Percentiles rank a stretch among this genome's conserved stretches.
Conservation (phyloP, 2,888 invertebrate genomes). For the Parelbella ahira region DNA sequence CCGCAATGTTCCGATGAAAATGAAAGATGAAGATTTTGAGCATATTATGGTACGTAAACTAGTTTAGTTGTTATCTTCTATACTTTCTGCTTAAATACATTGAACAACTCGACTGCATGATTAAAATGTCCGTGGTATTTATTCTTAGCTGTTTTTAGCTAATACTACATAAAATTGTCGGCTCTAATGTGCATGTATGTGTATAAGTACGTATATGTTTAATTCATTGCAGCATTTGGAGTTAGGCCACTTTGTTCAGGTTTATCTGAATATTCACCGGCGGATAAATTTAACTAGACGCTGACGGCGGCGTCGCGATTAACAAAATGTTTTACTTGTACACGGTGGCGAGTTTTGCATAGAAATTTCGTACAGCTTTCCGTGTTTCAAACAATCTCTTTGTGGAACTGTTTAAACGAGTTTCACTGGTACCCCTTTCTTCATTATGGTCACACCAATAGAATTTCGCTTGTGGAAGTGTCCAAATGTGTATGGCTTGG, state of each 20-base stretch:
- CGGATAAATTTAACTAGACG: conserved; percentile 20
- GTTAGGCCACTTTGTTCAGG: conserved; percentile 1
- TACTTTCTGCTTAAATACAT: no score
- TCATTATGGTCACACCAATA: conserved; percentile 21
- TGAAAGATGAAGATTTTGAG: no score
- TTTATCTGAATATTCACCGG: conserved; percentile 29
- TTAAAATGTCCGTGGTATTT: no score
- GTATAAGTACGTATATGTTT: background rate
- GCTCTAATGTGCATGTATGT: background rate
- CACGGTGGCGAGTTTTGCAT: conserved; percentile 23
- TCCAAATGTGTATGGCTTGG: conserved; percentile 21
- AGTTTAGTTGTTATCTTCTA: no score
- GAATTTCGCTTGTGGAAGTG: conserved; percentile 10
- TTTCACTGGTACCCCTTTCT: conserved; percentile 32
- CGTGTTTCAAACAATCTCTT: conserved; percentile 28
- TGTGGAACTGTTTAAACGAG: conserved; percentile 34
- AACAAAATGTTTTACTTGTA: conserved; percentile 20
- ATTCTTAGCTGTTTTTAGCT: no score
- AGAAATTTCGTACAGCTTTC: conserved; percentile 22
- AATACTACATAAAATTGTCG: background rate
- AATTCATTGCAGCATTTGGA: no score
- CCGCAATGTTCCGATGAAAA: no score
- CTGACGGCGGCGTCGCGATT: conserved; percentile 13
- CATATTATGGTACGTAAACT: no score
- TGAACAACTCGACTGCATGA: no score